phyloP scores from a whole-genome alignment of 2,888 invertebrate genomes.

The Leptopilina drosophilae region DNA sequence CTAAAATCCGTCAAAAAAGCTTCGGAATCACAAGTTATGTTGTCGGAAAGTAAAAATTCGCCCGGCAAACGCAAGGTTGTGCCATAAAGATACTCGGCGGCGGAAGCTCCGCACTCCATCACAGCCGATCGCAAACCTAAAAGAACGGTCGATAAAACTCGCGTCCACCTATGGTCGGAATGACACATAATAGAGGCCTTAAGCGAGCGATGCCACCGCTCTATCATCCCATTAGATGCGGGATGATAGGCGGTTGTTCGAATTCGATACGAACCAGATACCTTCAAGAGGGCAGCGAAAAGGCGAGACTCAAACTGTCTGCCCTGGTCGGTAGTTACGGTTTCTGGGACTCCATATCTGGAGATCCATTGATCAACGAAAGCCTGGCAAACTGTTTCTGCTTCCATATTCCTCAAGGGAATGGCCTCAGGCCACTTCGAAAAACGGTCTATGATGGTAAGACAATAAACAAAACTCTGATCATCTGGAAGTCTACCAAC shows the following conservation, averaged over 20 bases:
- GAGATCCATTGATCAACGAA: not conserved
- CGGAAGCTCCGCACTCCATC: not conserved
- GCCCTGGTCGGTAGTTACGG: not conserved
- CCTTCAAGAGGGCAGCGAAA: not conserved
- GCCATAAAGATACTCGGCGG: not conserved
- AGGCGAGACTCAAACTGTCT: not conserved
- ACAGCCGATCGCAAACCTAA: not conserved
- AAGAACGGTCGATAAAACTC: not conserved
- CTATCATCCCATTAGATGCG: conserved; percentile 5
- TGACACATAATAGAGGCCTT: not conserved
- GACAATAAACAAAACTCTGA: not conserved
- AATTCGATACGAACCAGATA: not conserved
- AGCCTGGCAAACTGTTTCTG: not conserved
- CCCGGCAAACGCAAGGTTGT: not conserved
- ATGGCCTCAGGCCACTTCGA: not conserved
- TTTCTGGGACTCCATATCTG: not conserved
- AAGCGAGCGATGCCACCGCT: not conserved
- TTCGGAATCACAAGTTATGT: not conserved
- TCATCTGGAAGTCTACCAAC: not conserved
- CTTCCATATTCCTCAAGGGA: not conserved
- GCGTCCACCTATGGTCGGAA: not conserved
- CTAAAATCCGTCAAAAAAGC: not conserved
- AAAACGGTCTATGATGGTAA: not conserved
- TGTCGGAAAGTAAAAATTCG: not conserved
- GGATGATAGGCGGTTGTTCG: not conserved